Base-by-base conservation (phyloP, 2,797 vertebrate species). In the Loriculus beryllinus region DNA sequence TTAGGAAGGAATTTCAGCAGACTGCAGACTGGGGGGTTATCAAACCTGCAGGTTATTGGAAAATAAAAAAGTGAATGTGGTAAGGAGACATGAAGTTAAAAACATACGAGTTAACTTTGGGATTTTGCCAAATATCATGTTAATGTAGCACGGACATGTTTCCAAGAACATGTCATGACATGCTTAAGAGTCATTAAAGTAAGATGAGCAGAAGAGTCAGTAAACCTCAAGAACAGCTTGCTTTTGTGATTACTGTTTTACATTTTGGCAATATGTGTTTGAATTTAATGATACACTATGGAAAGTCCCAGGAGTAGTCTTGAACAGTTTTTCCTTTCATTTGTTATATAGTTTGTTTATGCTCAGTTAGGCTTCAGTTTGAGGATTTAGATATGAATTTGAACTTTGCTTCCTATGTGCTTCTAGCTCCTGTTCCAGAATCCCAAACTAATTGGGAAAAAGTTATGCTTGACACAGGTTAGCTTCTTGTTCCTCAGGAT, bases 221-320 rank as follows among this genome's bases (percentile, higher is more conserved):
- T 83, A 82, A 92, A 48, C 82, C 54, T 95, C 45, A 69, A 51
- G 37, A 90, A 56, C 19, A 85, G 45, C 48, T 95, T 83, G 65
- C 82, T 83, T 94, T 57, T 86, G 76, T 78, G 86, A 75, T 88
- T 82, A 20, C 49, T 69, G 29, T 64, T 94, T 83, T 87, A 64
- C 68, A 14, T 92, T 91, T 94, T 94, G 84, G 79, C 69, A 71
- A 10, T 92, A 54, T 33, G 3, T 45, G 12, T 85, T 91, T 94
- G 72, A 65, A 72, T 96, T 87, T 91, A 92, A 81, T 88, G 62
- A 63, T 59, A 57, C 6, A 6, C 62, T 37, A 7, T 1, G 23
- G 84, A 86, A 94, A 94, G 79, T 79, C 86, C 76, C 79, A 83
- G 63, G 65, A 89, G 79, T 75, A 40, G 69, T 82, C 94, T 71